A percentile compares a stretch with the other conserved stretches of the same genome.
phyloP scores from a whole-genome alignment of 2,888 invertebrate genomes.

The Cephus pulcher region DNA sequence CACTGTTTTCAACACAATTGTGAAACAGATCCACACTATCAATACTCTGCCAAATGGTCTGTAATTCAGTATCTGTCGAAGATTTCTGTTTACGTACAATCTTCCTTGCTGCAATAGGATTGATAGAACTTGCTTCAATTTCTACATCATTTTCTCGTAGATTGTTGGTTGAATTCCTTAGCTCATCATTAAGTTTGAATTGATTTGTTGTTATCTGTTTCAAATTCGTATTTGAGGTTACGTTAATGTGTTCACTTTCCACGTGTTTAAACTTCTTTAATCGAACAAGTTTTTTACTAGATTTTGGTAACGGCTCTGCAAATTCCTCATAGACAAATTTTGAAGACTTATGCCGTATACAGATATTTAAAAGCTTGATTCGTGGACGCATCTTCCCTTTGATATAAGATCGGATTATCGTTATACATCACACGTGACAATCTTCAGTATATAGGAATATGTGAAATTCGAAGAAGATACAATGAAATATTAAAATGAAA shows the following conservation, averaged over 20 bases:
- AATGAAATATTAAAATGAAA: neutral
- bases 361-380: constrained; percentile 38
- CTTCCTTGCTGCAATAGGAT: neutral
- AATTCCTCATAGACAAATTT: constrained; percentile 5
- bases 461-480: neutral
- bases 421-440: neutral
- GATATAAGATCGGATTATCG: neutral
- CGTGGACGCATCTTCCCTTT: constrained; percentile 28
- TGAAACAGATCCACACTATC: neutral
- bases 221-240: neutral
- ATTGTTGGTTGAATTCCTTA: neutral
- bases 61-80: neutral
- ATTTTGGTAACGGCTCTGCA: neutral
- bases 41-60: neutral
- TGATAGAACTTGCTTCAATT: neutral
- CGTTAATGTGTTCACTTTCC: neutral
- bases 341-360: constrained; percentile 37
- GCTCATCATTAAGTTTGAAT: neutral
- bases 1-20: neutral
- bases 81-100: neutral
- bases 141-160: neutral
- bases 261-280: constrained; percentile 3
- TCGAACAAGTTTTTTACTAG: neutral
- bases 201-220: neutral
- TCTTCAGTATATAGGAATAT: neutral